Base-by-base conservation (phyloP, 2,888 invertebrate genomes). In the Mellilla xanthometata region DNA sequence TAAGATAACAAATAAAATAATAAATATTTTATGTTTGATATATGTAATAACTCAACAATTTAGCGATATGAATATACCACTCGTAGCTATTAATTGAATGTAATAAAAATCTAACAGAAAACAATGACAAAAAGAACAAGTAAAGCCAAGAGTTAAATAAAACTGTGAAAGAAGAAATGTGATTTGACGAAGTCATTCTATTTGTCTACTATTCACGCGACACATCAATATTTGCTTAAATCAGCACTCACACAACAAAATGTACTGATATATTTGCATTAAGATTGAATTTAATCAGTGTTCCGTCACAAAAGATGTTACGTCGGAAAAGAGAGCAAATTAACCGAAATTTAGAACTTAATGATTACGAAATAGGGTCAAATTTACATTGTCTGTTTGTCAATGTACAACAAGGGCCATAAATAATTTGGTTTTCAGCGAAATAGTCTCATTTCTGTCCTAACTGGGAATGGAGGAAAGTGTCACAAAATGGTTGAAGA, bases 401-500 rank as follows among this genome's bases (percentile, higher is more conserved):
- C 7, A 11, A 3, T 29, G n/a, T 10, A 24, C 6, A 13, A 3
- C 22, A 33, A 2, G 23, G 19, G 28, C 3, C 15, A 10, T 47
- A 47, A 30, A 47, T 39, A 46, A 56, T 54, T 59, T 62, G 51
- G 52, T 56, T 48, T 44, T 44, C 10, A 10, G n/a, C 15, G 11
- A n/a, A 11, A 34, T 26, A 3, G n/a, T 31, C 28, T 46, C 46
- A 54, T 46, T 51, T 39, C 15, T 40, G 33, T 44, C 26, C 29
- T 34, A 35, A 9, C 49, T 51, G 45, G 57, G 54, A 54, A 58
- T 58, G 56, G 54, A 47, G 44, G 30, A 39, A 51, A 56, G 52
- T 50, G 58, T 39, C 43, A 13, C 23, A 36, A n/a, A 34, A 56
- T 54, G 53, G 60, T 52, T 42, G 53, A 49, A 13, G 48, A 58